A percentile compares a stretch with the other conserved stretches of the same genome.
Evolutionary conservation across 2,888 invertebrate genomes (phyloP).

Genomic region (Gastracanthus pulcherrimus): DNA sequence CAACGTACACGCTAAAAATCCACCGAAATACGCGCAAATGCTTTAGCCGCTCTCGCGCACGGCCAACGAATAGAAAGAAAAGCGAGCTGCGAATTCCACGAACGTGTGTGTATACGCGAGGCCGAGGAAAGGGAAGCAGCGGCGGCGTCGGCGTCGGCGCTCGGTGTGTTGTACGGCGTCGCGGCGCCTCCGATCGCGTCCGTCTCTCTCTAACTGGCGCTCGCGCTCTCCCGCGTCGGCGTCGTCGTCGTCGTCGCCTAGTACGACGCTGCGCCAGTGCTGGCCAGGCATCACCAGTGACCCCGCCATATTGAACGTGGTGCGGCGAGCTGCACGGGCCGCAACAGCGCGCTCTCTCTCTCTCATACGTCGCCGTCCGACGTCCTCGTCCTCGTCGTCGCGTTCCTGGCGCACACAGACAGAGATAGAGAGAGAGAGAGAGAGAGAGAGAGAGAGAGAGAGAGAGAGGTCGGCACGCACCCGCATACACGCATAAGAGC

Average conservation of each 20-base stretch:
- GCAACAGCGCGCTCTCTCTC: background rate
- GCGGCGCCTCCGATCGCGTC: slow-evolving; percentile 42
- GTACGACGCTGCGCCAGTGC: slow-evolving; percentile 66
- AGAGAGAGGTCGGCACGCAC: too few relatives aligned
- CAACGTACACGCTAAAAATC: background rate
- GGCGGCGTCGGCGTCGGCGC: slow-evolving; percentile 6
- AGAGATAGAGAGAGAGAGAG: slow-evolving; percentile 42
- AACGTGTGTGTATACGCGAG: background rate
- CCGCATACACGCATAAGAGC: too few relatives aligned
- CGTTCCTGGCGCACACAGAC: slow-evolving; percentile 5
- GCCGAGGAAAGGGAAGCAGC: background rate
- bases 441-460: slow-evolving; percentile 18
- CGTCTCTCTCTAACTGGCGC: too few relatives aligned
- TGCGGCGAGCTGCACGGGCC: background rate
- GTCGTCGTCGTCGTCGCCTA: slow-evolving; percentile 72
- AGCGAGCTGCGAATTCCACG: slow-evolving; percentile 20
- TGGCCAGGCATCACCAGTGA: slow-evolving; percentile 67
- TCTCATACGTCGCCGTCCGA: background rate
- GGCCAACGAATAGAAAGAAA: background rate
- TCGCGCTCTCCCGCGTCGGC: slow-evolving; percentile 68
- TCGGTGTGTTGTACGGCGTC: slow-evolving; percentile 34
- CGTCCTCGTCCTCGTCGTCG: background rate
- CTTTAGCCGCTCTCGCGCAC: background rate
- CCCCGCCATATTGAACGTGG: slow-evolving; percentile 72
- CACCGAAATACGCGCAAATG: too few relatives aligned